Percentiles rank a stretch among this genome's conserved stretches.
Evolutionary conservation across 1,140 invertebrate genomes (phyloP).

Genomic region (Drosophila pectinifera): DNA sequence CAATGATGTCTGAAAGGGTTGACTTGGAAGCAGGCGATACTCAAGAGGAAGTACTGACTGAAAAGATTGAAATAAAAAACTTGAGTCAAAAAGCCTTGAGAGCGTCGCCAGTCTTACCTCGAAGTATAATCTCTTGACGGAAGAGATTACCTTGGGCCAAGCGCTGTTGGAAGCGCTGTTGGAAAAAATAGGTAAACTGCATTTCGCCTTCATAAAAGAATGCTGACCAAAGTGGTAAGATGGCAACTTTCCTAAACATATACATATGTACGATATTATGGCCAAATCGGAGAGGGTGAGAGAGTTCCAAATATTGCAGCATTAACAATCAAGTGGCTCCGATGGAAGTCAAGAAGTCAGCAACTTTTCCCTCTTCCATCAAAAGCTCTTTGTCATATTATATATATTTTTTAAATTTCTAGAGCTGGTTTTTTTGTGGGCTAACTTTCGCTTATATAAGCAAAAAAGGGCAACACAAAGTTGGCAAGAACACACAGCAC

Average conservation of each 20-base stretch:
- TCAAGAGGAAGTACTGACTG: background rate
- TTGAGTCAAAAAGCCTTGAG: background rate
- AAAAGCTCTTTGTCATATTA: constrained; percentile 11
- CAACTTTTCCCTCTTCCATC: constrained; percentile 61
- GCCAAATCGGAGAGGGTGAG: constrained; percentile 51
- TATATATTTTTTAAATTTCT: constrained; percentile 42
- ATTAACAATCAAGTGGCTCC: constrained; percentile 64
- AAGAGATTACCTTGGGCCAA: constrained; percentile 66
- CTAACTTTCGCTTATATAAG: constrained; percentile 81
- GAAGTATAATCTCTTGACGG: constrained; percentile 15
- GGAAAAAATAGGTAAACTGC: constrained; percentile 39
- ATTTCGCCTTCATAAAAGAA: constrained; percentile 73
- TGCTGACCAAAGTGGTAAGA: constrained; percentile 65
- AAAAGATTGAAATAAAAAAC: background rate
- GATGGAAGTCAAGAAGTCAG: constrained; percentile 71
- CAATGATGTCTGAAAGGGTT: constrained; percentile 2
- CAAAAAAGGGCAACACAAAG: constrained; percentile 58
- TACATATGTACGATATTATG: background rate
- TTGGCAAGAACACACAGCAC: constrained; percentile 41
- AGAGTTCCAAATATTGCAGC: constrained; percentile 68
- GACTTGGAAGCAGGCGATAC: constrained; percentile 20
- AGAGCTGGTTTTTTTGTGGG: constrained; percentile 43
- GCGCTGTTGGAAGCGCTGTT: constrained; percentile 9
- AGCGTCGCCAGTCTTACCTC: constrained; percentile 25
- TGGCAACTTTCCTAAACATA: constrained; percentile 47